Evolutionary conservation across 1,140 invertebrate species (phyloP).

Genomic region (Cotesia glomerata): DNA sequence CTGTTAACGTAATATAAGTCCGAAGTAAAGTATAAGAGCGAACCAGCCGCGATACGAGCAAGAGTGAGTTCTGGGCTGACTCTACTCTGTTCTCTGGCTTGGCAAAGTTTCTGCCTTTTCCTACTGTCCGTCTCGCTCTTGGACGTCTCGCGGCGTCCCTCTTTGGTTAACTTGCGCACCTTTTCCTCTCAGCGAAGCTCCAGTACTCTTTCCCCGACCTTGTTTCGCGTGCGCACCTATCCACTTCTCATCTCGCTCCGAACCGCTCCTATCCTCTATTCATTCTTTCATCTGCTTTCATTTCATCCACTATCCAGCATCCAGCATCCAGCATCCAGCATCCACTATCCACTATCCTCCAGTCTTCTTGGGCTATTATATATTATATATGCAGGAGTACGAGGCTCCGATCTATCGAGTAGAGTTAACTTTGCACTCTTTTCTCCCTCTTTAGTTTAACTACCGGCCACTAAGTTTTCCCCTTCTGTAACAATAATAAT

Average conservation of each 20-base stretch:
- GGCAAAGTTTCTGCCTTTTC: constrained; percentile 39
- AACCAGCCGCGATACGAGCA: constrained; percentile 33
- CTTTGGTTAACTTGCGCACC: constrained; percentile 19
- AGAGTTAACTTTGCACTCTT: background rate
- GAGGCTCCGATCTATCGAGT: too few relatives aligned
- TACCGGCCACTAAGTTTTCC: too few relatives aligned
- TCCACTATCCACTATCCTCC: background rate
- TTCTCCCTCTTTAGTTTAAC: background rate
- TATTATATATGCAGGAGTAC: too few relatives aligned
- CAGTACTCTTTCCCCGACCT: constrained; percentile 13
- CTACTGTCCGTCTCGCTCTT: constrained; percentile 36
- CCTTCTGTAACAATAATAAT: too few relatives aligned
- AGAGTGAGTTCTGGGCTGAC: constrained; percentile 35
- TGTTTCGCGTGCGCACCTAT: constrained; percentile 32
- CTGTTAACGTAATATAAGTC: constrained; percentile 54
- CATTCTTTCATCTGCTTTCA: constrained; percentile 26
- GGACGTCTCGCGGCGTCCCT: constrained; percentile 37
- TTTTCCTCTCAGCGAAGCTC: background rate
- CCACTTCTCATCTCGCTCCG: constrained; percentile 22
- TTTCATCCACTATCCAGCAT: constrained; percentile 17
- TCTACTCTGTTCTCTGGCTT: constrained; percentile 9
- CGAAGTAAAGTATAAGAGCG: constrained; percentile 44
- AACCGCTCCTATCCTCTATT: constrained; percentile 15
- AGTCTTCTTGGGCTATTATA: too few relatives aligned
- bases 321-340: background rate